phyloP scores from a whole-genome alignment of 2,113 vertebrate genomes.

The Delphinapterus leucas region DNA sequence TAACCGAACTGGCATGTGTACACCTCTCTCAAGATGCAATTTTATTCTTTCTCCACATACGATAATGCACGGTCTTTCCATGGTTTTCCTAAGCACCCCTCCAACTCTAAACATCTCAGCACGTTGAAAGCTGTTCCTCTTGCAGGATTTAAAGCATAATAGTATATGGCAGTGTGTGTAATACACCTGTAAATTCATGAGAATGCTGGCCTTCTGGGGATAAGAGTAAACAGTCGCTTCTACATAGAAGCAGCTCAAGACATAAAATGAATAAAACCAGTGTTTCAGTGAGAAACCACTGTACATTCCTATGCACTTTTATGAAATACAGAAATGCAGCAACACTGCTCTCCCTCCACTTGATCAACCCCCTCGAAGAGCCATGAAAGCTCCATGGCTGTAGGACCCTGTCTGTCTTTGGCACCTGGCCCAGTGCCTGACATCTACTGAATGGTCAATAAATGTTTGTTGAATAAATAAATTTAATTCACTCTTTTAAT shows the following conservation, averaged over 20 bases:
- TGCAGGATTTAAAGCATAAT: not conserved
- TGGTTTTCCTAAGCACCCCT: not conserved
- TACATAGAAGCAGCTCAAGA: not conserved
- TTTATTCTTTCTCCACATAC: not conserved
- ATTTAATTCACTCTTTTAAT: not conserved
- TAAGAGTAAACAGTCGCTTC: not conserved
- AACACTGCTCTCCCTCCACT: not conserved
- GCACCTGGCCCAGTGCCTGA: not conserved
- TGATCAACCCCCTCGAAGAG: not conserved
- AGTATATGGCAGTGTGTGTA: not conserved
- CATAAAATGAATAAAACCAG: not conserved
- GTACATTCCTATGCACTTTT: not conserved
- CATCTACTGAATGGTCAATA: not conserved
- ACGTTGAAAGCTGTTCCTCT: not conserved
- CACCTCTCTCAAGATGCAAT: not conserved
- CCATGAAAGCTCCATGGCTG: not conserved
- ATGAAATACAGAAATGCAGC: not conserved
- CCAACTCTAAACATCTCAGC: not conserved
- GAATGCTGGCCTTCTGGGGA: not conserved
- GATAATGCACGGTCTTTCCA: not conserved
- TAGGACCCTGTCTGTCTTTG: not conserved
- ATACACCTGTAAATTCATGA: not conserved
- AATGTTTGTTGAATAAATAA: conserved; percentile 24
- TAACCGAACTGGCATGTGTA: not conserved
- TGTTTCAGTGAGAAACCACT: not conserved